Conservation (phyloP, 37 sponge, comb jelly and placozoan genomes). For the Geodia barretti region DNA sequence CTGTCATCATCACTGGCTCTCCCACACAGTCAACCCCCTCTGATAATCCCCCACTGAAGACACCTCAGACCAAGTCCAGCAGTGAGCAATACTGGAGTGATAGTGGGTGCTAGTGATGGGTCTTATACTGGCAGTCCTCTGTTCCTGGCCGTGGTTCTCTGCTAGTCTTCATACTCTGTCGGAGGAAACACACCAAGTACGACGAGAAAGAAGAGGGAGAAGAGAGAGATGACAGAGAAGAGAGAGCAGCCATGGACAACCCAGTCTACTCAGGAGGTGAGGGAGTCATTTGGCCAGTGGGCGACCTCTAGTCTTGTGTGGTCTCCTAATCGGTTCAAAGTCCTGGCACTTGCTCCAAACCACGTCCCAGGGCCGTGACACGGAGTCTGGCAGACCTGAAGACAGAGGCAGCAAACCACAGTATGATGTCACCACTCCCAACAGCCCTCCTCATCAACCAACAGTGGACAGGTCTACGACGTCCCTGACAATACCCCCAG, state of each 20-base stretch:
- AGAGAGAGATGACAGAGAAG: not conserved
- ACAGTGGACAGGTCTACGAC: not conserved
- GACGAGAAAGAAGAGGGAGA: not conserved
- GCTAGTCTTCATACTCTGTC: not conserved
- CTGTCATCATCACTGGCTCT: not conserved
- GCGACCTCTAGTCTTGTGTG: too few relatives aligned
- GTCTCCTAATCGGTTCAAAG: too few relatives aligned
- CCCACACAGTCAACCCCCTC: not conserved
- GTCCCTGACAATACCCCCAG: not conserved
- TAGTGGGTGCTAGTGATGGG: not conserved
- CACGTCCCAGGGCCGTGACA: too few relatives aligned
- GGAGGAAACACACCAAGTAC: too few relatives aligned
- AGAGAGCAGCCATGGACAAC: not conserved
- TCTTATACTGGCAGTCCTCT: not conserved
- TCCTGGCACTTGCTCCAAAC: too few relatives aligned
- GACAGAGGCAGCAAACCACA: too few relatives aligned
- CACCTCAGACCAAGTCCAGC: not conserved
- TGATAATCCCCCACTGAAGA: not conserved
- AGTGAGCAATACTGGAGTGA: not conserved
- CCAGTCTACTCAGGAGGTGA: not conserved
- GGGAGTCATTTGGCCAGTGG: too few relatives aligned
- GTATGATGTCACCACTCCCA: too few relatives aligned
- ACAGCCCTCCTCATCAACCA: too few relatives aligned
- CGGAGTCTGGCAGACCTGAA: too few relatives aligned
- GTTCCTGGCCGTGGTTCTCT: not conserved